These are phyloP conservation scores for Yponomeuta sedellus DNA, from an alignment of 2,888 invertebrate genomes.

Conservation along the genomic window DNA sequence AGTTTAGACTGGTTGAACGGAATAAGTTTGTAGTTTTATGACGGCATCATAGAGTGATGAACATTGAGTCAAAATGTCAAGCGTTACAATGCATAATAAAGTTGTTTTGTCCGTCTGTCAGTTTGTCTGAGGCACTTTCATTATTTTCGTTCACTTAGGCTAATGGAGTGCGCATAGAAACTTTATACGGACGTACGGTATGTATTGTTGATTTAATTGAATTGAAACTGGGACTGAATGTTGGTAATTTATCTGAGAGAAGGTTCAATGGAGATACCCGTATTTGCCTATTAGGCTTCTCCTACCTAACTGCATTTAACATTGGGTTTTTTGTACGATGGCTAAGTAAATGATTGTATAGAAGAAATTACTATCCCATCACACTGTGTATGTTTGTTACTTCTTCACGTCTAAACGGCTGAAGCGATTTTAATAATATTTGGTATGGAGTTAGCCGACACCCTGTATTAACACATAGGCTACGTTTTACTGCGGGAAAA, in stretches of 20 bases:
- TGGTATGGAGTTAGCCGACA: too few relatives aligned
- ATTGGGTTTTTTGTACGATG: not conserved
- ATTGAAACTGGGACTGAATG: slow-evolving; percentile 1
- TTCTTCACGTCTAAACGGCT: too few relatives aligned
- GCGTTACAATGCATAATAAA: slow-evolving; percentile 1
- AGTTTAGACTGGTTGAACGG: not conserved
- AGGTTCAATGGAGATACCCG: not conserved
- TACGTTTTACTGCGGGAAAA: too few relatives aligned
- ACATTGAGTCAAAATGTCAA: slow-evolving; percentile 3
- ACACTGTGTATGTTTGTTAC: too few relatives aligned
- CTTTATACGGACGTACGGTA: slow-evolving; percentile 1
- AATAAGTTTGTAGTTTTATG: not conserved
- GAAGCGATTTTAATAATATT: too few relatives aligned
- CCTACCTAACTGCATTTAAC: not conserved
- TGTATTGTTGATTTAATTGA: slow-evolving; percentile 3
- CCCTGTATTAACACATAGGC: too few relatives aligned
- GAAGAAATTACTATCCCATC: too few relatives aligned
- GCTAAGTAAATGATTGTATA: not conserved
- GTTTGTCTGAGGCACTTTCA: slow-evolving; percentile 2
- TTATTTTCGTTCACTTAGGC: slow-evolving; percentile 3
- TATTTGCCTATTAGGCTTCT: not conserved
- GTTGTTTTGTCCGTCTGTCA: not conserved
- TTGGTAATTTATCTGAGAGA: slow-evolving; percentile 1
- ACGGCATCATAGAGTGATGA: slow-evolving; percentile 1
- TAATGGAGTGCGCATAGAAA: not conserved